phyloP scores from a whole-genome alignment of 2,797 vertebrate genomes.

The Babyrousa celebensis region DNA sequence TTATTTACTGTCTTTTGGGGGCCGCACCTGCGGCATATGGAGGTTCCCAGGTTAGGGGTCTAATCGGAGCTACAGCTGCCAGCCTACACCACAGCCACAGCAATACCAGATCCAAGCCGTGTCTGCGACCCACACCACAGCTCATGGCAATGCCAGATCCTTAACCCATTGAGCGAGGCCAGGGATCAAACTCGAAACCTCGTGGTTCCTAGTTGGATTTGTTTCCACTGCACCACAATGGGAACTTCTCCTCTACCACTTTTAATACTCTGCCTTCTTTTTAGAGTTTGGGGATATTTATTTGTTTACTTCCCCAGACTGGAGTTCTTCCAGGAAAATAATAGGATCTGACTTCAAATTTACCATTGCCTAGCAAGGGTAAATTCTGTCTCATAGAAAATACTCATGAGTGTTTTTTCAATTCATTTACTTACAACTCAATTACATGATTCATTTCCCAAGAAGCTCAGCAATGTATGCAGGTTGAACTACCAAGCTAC shows the following conservation, averaged over 20 bases:
- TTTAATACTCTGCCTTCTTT: constrained; percentile 20
- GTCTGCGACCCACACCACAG: too few relatives aligned
- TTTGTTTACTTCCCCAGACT: neutral
- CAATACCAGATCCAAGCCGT: too few relatives aligned
- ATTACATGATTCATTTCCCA: neutral
- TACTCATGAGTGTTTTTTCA: neutral
- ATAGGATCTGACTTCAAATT: neutral
- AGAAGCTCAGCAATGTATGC: fast-evolving
- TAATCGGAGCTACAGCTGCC: too few relatives aligned
- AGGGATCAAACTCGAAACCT: too few relatives aligned
- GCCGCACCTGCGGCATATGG: too few relatives aligned
- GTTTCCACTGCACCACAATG: too few relatives aligned
- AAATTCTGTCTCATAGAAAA: neutral
- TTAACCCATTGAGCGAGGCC: too few relatives aligned
- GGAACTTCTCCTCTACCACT: neutral
- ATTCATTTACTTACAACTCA: neutral
- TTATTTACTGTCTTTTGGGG: too few relatives aligned
- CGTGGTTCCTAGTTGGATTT: too few relatives aligned
- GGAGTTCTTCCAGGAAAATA: constrained; percentile 34
- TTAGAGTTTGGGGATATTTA: neutral
- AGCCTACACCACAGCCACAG: too few relatives aligned
- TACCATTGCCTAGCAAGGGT: neutral
- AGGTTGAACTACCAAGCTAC: neutral
- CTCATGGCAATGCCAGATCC: too few relatives aligned
- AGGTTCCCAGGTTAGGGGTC: too few relatives aligned